Evolutionary conservation across 2,797 vertebrate genomes (phyloP).

Genomic region (Coreius guichenoti): DNA sequence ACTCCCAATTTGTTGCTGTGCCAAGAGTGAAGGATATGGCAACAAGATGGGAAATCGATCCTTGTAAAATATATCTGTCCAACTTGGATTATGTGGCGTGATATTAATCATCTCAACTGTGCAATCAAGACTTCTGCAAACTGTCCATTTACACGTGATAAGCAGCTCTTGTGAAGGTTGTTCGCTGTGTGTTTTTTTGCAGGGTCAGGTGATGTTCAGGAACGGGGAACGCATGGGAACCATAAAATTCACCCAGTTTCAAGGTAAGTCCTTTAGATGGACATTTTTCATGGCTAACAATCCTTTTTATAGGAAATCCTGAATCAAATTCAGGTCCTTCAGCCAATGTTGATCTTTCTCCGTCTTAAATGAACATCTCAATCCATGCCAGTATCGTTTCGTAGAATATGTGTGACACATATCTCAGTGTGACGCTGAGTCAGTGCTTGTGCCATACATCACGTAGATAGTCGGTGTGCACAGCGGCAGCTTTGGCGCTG

Average conservation of each 20-base stretch:
- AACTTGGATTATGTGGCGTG: background rate
- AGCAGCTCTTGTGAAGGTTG: conserved; percentile 23
- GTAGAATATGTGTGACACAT: background rate
- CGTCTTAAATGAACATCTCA: background rate
- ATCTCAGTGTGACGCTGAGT: background rate
- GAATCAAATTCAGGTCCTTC: conserved; percentile 6
- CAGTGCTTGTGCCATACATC: conserved; percentile 3
- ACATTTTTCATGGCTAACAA: conserved; percentile 37
- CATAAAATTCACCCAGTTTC: conserved; percentile 98
- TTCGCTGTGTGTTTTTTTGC: conserved; percentile 55
- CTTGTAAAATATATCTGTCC: conserved; percentile 48
- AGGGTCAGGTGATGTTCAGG: conserved; percentile 99
- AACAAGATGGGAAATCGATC: conserved; percentile 56
- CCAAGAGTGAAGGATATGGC: conserved; percentile 51
- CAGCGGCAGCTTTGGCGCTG: background rate
- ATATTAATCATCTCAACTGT: conserved; percentile 35
- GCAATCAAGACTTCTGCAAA: conserved; percentile 8
- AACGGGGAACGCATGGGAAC: conserved; percentile 99
- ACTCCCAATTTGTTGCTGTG: conserved; percentile 50
- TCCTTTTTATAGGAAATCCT: conserved; percentile 22
- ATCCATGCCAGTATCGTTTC: background rate
- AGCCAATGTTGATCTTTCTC: conserved; percentile 13
- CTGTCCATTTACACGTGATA: background rate
- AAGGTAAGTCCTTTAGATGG: conserved; percentile 83
- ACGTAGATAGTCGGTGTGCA: background rate